Conservation (phyloP, 37 sponge, comb jelly and placozoan species). For the Tethya wilhelma region DNA sequence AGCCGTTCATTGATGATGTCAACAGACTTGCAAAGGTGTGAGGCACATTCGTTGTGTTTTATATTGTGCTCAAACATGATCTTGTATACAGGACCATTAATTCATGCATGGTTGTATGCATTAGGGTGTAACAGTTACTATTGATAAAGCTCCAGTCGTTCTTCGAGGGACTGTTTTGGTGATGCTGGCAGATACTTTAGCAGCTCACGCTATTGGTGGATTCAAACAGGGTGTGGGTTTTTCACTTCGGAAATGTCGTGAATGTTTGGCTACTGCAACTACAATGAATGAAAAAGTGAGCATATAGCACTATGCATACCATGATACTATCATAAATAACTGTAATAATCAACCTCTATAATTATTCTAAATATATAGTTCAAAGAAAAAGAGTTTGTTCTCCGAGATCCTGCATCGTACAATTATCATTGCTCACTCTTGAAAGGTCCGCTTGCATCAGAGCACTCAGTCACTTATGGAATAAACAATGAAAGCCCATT, state of each 20-base stretch:
- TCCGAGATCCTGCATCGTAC: slow-evolving; percentile 3
- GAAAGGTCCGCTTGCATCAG: background rate
- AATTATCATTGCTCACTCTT: slow-evolving; percentile 44
- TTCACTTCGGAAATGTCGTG: slow-evolving; percentile 33
- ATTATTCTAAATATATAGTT: slow-evolving; percentile 40
- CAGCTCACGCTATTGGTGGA: slow-evolving; percentile 35
- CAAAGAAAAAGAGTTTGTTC: background rate
- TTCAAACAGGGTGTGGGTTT: slow-evolving; percentile 58
- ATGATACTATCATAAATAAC: background rate
- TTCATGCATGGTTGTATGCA: background rate
- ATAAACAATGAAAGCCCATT: slow-evolving; percentile 25
- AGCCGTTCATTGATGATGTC: slow-evolving; percentile 51
- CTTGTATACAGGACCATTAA: too few relatives aligned
- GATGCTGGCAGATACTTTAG: slow-evolving; percentile 53
- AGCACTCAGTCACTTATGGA: slow-evolving; percentile 48
- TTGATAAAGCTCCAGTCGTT: background rate
- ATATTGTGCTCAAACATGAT: background rate
- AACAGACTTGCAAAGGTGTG: slow-evolving; percentile 18
- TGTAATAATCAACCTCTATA: background rate
- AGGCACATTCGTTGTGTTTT: background rate
- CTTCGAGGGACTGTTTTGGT: background rate
- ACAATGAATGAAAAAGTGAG: background rate
- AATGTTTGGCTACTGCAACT: slow-evolving; percentile 36
- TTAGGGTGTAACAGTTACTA: background rate
- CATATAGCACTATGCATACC: background rate